phyloP scores from a whole-genome alignment of 2,888 invertebrate genomes.

The Luffia ferchaultella region DNA sequence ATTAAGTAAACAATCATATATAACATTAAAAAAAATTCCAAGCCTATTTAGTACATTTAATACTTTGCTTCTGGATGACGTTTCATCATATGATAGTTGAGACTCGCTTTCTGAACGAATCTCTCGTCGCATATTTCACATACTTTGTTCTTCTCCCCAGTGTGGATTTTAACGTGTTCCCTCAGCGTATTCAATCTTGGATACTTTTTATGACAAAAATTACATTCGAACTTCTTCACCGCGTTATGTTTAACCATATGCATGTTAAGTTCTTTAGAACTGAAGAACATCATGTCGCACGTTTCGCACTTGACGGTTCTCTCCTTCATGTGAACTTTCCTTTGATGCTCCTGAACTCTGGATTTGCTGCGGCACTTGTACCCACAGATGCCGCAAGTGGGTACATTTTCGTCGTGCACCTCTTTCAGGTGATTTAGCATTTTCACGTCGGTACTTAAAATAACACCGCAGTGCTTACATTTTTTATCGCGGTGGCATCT shows the following conservation, averaged over 20 bases:
- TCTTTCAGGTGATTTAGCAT: conserved; percentile 7
- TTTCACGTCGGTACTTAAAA: background rate
- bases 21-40: too few relatives aligned
- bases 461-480: background rate
- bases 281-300: conserved; percentile 20
- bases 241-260: conserved; percentile 19
- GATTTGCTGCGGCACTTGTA: conserved; percentile 15
- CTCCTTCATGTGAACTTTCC: conserved; percentile 15
- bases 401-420: conserved; percentile 20
- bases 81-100: conserved; percentile 24
- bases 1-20: too few relatives aligned
- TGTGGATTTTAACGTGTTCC: conserved; percentile 20
- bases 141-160: conserved; percentile 9
- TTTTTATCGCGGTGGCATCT: background rate
- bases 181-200: conserved; percentile 12
- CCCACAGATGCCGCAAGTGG: conserved; percentile 24
- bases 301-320: conserved; percentile 2
- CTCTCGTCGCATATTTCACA: conserved; percentile 14
- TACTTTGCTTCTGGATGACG: conserved; percentile 16
- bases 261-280: background rate
- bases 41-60: too few relatives aligned
- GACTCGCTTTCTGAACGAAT: conserved; percentile 19
- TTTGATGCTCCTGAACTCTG: conserved; percentile 19
- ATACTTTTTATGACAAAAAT: conserved; percentile 26
- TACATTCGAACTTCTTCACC: conserved; percentile 20